These are phyloP conservation scores for Apaloderma vittatum DNA, from an alignment of 2,113 vertebrate genomes.

Conservation along the genomic window DNA sequence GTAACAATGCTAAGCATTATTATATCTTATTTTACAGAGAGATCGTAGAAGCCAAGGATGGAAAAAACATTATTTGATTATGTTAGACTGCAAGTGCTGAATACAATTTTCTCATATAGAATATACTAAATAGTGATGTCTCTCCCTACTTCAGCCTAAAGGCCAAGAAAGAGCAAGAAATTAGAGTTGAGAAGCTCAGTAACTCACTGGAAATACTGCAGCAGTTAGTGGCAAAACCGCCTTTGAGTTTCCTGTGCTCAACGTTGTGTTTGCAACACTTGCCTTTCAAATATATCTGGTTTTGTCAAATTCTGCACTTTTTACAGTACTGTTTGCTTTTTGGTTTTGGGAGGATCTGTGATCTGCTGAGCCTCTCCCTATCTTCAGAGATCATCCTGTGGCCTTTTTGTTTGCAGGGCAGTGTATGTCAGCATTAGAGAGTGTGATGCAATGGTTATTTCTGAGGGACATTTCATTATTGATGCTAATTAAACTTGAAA, in stretches of 20 bases:
- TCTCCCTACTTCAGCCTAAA: neutral
- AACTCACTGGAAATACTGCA: neutral
- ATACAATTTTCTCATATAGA: constrained; percentile 2
- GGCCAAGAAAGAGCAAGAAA: constrained; percentile 6
- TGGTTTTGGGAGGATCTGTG: neutral
- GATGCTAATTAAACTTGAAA: constrained; percentile 83
- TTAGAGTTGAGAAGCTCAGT: neutral
- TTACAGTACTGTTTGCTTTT: neutral
- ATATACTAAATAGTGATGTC: neutral
- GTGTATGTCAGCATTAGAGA: neutral
- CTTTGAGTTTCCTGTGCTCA: neutral
- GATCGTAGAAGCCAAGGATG: neutral
- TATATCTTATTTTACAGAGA: constrained; percentile 36
- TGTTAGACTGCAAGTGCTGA: neutral
- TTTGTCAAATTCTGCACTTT: neutral
- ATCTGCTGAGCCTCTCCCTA: neutral
- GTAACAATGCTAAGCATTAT: constrained; percentile 22
- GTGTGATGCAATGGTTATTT: constrained; percentile 48
- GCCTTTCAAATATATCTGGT: neutral
- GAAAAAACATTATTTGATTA: constrained; percentile 56
- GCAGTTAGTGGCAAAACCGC: neutral
- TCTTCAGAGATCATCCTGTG: neutral
- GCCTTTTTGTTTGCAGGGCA: neutral
- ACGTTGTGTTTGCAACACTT: neutral
- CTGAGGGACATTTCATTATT: constrained; percentile 72